phyloP scores from a whole-genome alignment of 2,888 invertebrate species.

The Cryptocephalus moraei region DNA sequence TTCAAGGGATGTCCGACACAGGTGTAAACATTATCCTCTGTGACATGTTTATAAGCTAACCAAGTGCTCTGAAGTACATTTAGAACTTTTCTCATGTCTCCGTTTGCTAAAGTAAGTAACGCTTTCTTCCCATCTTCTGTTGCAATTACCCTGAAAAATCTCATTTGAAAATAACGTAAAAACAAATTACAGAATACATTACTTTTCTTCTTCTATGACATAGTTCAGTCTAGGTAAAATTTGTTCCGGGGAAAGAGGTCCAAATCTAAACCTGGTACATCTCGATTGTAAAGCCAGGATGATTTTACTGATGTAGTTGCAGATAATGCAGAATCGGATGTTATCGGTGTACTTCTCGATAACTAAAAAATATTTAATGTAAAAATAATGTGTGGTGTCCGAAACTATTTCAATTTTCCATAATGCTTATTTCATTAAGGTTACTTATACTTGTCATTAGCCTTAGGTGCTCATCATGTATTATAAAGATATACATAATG shows the following conservation, averaged over 20 bases:
- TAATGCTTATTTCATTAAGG: too few relatives aligned
- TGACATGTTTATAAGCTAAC: conserved; percentile 82
- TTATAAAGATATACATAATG: too few relatives aligned
- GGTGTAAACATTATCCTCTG: conserved; percentile 84
- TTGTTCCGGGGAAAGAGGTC: conserved; percentile 74
- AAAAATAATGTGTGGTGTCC: too few relatives aligned
- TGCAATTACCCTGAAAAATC: conserved; percentile 57
- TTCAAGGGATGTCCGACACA: conserved; percentile 95
- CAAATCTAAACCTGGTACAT: conserved; percentile 94
- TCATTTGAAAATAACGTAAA: neutral
- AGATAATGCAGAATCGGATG: conserved; percentile 96
- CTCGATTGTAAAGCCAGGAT: conserved; percentile 97
- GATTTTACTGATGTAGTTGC: conserved; percentile 97
- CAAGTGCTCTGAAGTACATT: conserved; percentile 95
- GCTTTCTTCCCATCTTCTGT: conserved; percentile 85
- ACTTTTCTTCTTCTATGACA: conserved; percentile 78
- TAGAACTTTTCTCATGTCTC: conserved; percentile 96
- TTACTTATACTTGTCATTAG: too few relatives aligned
- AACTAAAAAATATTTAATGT: conserved; percentile 48
- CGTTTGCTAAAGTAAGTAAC: conserved; percentile 77
- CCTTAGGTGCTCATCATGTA: too few relatives aligned
- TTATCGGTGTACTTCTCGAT: conserved; percentile 99
- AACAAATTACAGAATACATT: conserved; percentile 23
- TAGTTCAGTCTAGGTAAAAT: conserved; percentile 82
- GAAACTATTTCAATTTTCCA: too few relatives aligned